A percentile compares a stretch with the other conserved stretches of the same genome.
Evolutionary conservation across 2,888 invertebrate genomes (phyloP).

Genomic region (Ectropis crepuscularia): DNA sequence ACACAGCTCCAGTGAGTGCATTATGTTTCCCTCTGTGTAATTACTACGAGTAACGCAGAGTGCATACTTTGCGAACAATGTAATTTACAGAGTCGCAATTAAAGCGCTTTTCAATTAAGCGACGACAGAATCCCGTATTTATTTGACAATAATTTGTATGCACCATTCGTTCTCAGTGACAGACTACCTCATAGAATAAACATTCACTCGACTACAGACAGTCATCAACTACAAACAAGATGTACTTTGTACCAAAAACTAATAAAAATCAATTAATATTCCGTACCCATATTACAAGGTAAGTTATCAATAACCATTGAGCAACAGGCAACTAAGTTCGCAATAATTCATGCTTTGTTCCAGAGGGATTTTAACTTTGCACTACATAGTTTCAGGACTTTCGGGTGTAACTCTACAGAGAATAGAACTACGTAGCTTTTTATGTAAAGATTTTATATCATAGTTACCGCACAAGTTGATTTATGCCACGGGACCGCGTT

Average conservation of each 20-base stretch:
- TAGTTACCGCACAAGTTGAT: constrained; percentile 28
- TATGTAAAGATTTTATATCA: constrained; percentile 19
- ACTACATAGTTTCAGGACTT: constrained; percentile 9
- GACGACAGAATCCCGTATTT: constrained; percentile 43
- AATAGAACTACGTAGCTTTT: constrained; percentile 13
- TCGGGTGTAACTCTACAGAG: constrained; percentile 6
- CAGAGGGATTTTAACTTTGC: constrained; percentile 1
- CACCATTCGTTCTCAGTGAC: constrained; percentile 35
- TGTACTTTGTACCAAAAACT: neutral
- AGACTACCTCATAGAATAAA: constrained; percentile 11
- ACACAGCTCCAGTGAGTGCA: constrained; percentile 33
- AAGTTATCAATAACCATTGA: neutral
- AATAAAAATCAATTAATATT: neutral
- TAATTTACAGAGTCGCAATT: constrained; percentile 53
- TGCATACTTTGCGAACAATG: constrained; percentile 50
- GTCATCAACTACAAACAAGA: neutral
- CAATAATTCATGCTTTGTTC: constrained; percentile 6
- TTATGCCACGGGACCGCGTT: constrained; percentile 24
- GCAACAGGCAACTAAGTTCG: neutral
- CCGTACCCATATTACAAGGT: neutral
- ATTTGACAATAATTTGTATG: constrained; percentile 39
- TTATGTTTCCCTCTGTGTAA: constrained; percentile 38
- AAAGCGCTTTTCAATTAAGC: constrained; percentile 54
- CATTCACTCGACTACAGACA: neutral
- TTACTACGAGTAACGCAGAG: constrained; percentile 38